phyloP scores from a whole-genome alignment of 2,888 invertebrate genomes.

The Tetramorium bicarinatum region DNA sequence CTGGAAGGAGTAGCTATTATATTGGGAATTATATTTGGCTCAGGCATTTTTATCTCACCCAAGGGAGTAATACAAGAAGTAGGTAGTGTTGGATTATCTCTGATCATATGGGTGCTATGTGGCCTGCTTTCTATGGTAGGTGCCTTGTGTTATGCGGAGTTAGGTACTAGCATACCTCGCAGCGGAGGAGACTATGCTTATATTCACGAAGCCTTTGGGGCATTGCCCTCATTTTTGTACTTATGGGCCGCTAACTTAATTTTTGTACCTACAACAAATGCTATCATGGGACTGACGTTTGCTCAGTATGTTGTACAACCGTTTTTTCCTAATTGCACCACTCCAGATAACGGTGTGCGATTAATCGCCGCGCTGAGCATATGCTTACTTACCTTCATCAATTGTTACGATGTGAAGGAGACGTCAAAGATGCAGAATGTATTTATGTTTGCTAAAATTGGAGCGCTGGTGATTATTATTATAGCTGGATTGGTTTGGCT shows the following conservation, averaged over 20 bases:
- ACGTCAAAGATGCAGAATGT: constrained; percentile 96
- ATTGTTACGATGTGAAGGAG: constrained; percentile 94
- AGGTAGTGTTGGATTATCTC: constrained; percentile 95
- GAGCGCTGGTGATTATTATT: constrained; percentile 94
- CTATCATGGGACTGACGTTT: constrained; percentile 98
- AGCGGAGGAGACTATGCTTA: constrained; percentile 99
- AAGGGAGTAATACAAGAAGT: constrained; percentile 97
- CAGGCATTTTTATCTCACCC: constrained; percentile 98
- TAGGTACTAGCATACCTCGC: constrained; percentile 95
- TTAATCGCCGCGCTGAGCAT: constrained; percentile 94
- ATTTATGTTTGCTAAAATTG: constrained; percentile 97
- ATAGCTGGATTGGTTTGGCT: constrained; percentile 93
- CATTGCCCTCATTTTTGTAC: constrained; percentile 96
- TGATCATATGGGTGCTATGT: constrained; percentile 95
- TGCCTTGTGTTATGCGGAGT: constrained; percentile 98
- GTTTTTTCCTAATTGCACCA: constrained; percentile 92
- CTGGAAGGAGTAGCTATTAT: constrained; percentile 97
- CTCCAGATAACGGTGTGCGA: constrained; percentile 91
- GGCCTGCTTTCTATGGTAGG: constrained; percentile 97
- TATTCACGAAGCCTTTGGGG: constrained; percentile 96
- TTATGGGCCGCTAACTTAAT: constrained; percentile 99
- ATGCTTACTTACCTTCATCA: constrained; percentile 95
- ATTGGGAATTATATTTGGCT: constrained; percentile 97
- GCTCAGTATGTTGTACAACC: constrained; percentile 97
- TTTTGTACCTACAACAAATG: constrained; percentile 98